These are phyloP conservation scores for Threskiornis aethiopicus DNA, from an alignment of 2,797 vertebrate species.

Conservation along the genomic window DNA sequence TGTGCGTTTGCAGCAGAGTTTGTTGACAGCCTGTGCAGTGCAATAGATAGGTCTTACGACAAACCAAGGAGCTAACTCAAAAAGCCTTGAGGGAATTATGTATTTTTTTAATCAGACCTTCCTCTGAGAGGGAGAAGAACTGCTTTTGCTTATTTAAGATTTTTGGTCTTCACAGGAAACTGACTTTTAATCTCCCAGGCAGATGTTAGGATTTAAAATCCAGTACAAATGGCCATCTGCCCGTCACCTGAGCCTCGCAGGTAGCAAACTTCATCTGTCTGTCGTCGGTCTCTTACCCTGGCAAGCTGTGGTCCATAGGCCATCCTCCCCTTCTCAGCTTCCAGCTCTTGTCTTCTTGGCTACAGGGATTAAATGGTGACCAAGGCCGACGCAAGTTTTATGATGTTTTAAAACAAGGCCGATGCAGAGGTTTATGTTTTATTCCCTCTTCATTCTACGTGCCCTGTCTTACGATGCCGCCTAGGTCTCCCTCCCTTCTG, in stretches of 20 bases:
- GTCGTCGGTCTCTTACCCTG: neutral
- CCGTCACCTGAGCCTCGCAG: neutral
- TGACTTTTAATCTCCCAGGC: neutral
- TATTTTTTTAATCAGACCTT: neutral
- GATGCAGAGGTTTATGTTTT: neutral
- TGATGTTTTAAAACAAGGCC: no score
- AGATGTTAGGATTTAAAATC: neutral
- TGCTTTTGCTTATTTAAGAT: neutral
- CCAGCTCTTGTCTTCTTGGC: neutral
- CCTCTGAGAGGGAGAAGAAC: neutral
- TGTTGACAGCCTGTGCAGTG: neutral
- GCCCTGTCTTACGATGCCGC: neutral
- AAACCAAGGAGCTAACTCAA: neutral
- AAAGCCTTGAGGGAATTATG: neutral
- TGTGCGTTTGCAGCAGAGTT: neutral
- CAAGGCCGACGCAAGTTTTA: neutral
- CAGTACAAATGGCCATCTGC: neutral
- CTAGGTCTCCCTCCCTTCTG: neutral
- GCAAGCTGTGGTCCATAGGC: neutral
- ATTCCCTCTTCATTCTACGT: neutral
- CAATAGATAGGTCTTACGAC: rapidly evolving
- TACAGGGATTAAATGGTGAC: neutral
- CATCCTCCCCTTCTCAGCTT: neutral
- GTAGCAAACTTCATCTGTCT: neutral
- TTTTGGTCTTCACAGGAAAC: neutral